Base-by-base conservation (phyloP, 1,140 invertebrate genomes). In the Musca vetustissima region DNA sequence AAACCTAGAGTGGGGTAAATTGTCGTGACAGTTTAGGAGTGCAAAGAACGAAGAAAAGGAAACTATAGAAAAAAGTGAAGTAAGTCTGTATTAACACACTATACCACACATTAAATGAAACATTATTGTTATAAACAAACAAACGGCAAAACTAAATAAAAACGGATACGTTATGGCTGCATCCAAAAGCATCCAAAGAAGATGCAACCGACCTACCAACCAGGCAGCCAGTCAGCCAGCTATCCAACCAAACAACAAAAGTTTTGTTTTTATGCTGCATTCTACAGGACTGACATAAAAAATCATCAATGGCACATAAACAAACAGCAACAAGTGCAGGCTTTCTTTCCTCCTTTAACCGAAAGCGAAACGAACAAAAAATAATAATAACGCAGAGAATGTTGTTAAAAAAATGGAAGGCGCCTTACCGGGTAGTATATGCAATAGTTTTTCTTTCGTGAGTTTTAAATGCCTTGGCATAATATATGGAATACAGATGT, bases 71-170 rank as follows among this genome's bases (percentile, higher is more conserved):
- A 43, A 43, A 43, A 43, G 36, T 11, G 36, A 9, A 43, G 36
- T 43, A 43, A 43, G 36, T 43, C 36, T 43, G 36, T 57, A 57
- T 57, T 57, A 57, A 57, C 53, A 57, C 53, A 57, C 53, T 57
- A 57, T 57, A 24, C 53, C 53, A 57, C 53, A 57, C 53, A 57
- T 57, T 57, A 57, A 57, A 57, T 57, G 53, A 28, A 57, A 57
- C 53, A 57, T 57, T 57, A 57, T 57, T 57, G 24, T 57, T 57
- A 57, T 57, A 57, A 57, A 57, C 53, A 57, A 57, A 57, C 24
- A 57, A 57, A 57, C 13, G 24, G 53, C 53, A 57, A 22, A 24
- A 24, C 22, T 24, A 14, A 55, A 55, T 24, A 55, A 24, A 55
- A 24, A 22, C 22, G 36, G 36, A 43, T 43, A 43, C 36, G 36